These are phyloP conservation scores for Arion vulgaris DNA, from an alignment of 1,140 invertebrate genomes.

Conservation along the genomic window DNA sequence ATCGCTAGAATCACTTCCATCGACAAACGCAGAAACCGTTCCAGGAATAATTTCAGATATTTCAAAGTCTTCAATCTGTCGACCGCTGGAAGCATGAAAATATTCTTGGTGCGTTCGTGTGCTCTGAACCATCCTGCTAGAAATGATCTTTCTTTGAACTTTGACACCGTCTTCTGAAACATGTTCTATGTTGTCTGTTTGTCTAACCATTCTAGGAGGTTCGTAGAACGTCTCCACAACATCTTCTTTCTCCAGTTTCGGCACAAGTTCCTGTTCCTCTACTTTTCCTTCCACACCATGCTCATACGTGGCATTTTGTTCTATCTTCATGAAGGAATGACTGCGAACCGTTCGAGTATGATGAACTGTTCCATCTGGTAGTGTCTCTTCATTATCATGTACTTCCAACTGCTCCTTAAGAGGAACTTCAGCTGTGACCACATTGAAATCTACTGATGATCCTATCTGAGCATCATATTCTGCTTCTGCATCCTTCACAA, in stretches of 20 bases:
- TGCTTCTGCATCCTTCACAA: slow-evolving; percentile 62
- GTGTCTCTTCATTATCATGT: slow-evolving; percentile 60
- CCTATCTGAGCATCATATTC: slow-evolving; percentile 46
- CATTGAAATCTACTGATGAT: slow-evolving; percentile 33
- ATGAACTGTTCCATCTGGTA: slow-evolving; percentile 66
- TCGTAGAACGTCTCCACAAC: slow-evolving; percentile 65
- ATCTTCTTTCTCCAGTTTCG: slow-evolving; percentile 49
- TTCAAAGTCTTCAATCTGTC: slow-evolving; percentile 49
- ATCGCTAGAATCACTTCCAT: slow-evolving; percentile 35
- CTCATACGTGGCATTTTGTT: slow-evolving; percentile 47
- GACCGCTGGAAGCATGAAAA: slow-evolving; percentile 52
- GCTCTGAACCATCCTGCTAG: slow-evolving; percentile 59
- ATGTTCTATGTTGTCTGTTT: slow-evolving; percentile 66
- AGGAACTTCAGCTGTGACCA: slow-evolving; percentile 52
- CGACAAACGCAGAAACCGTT: slow-evolving; percentile 60
- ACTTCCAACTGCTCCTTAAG: slow-evolving; percentile 50
- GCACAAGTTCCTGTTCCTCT: slow-evolving; percentile 47
- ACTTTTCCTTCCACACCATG: slow-evolving; percentile 49
- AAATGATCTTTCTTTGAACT: slow-evolving; percentile 58
- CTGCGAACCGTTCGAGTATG: slow-evolving; percentile 50
- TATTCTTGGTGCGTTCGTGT: slow-evolving; percentile 58
- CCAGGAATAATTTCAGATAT: slow-evolving; percentile 64
- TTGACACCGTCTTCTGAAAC: slow-evolving; percentile 62
- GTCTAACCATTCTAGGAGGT: slow-evolving; percentile 59
- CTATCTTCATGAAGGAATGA: slow-evolving; percentile 58